Base-by-base conservation (phyloP, 2,797 vertebrate genomes). In the Xiphorhynchus erythropygius region DNA sequence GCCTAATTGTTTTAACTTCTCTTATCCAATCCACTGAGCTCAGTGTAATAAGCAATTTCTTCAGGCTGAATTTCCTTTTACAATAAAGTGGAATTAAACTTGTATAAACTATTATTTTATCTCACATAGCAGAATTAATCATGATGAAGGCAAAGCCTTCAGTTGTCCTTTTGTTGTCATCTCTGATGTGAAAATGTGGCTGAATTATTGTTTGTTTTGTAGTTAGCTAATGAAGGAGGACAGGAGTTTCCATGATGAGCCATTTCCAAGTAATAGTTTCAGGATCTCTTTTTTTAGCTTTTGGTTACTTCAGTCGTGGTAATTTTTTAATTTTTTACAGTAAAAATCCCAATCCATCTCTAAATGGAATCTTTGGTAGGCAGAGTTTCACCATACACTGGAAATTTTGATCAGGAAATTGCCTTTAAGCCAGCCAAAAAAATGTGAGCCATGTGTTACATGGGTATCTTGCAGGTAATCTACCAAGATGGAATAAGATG, bases 21-120 rank as follows among this genome's bases (percentile, higher is more conserved):
- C 41, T 78, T 88, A 82, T 42, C 25, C 30, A 60, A 11, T 33
- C 67, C 32, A 59, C 64, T 78, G 27, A 74, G 62, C 44, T 85
- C 71, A 60, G 41, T 13, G 22, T 64, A 82, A 85, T 55, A 71
- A 73, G 25, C 53, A 87, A 41, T 57, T 63, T 84, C 52, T 89
- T 76, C 69, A 84, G 35, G 59, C 41, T 50, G 64, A 79, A 42
- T 76, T 93, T 59, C n/a, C 18, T 84, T 89, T 84, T 69, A 65
- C 68, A 84, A 64, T 35, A 62, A 47, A 50, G 24, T 25, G 24
- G 25, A 75, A 70, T 1, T 4, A 89, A 50, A 55, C 49, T 46
- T 77, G 55, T 64, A 27, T 84, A 84, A 80, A 56, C 49, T 24
- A 41, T 63, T 77, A 55, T 23, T 24, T 64, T 69, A 68, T 84